A percentile compares a stretch with the other conserved stretches of the same genome.
phyloP scores from a whole-genome alignment of 2,888 invertebrate species.

The Caenorhabditis japonica region DNA sequence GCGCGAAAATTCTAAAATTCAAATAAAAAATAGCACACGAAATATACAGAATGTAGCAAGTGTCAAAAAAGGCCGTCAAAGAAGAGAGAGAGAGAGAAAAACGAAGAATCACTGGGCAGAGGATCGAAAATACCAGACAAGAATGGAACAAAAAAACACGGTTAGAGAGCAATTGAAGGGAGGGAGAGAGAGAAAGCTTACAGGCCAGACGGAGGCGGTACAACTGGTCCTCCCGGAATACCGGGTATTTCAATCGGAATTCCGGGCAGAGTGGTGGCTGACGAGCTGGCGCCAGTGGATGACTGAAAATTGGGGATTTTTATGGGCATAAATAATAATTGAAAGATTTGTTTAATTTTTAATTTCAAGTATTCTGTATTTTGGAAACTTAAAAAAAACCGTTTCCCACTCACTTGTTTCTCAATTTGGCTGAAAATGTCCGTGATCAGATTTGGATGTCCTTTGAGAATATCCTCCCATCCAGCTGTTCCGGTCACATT shows the following conservation, averaged over 20 bases:
- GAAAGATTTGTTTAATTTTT: not conserved
- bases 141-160: constrained; percentile 9
- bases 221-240: constrained; percentile 10
- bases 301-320: constrained; percentile 21
- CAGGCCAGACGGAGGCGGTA: constrained; percentile 42
- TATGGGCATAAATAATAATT: not conserved
- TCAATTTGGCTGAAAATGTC: constrained; percentile 70
- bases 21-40: not conserved
- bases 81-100: no score
- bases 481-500: constrained; percentile 65
- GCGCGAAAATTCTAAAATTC: not conserved
- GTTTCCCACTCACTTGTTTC: constrained; percentile 36
- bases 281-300: constrained; percentile 36
- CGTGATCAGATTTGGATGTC: constrained; percentile 73
- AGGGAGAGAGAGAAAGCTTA: not conserved
- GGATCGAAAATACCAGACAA: constrained; percentile 3
- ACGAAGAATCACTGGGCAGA: constrained; percentile 15
- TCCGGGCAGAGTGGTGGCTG: constrained; percentile 15
- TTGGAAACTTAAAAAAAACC: not conserved
- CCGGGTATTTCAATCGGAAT: constrained; percentile 43
- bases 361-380: constrained; percentile 1
- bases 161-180: constrained; percentile 1
- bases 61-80: no score
- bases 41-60: constrained; percentile 23
- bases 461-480: constrained; percentile 68